A percentile compares a stretch with the other conserved stretches of the same genome.
Evolutionary conservation across 2,888 invertebrate genomes (phyloP).

Genomic region (Himalopsyche japonica): DNA sequence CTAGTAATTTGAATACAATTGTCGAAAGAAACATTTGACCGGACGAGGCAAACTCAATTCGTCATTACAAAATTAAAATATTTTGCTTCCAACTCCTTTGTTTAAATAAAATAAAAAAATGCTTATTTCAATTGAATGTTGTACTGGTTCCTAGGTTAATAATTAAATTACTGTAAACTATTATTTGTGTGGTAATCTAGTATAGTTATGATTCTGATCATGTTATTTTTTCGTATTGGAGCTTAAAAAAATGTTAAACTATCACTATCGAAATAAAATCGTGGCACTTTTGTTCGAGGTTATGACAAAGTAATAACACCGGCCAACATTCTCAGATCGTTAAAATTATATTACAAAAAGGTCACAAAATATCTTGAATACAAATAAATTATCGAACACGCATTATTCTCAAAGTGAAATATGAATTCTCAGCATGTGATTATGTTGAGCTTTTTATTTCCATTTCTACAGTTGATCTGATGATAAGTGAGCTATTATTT

Average conservation of each 20-base stretch:
- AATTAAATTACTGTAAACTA: no score
- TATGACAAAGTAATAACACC: background rate
- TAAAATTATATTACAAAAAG: background rate
- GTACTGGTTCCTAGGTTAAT: no score
- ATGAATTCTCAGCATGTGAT: background rate
- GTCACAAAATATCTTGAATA: background rate
- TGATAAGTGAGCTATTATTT: background rate
- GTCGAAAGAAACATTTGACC: no score
- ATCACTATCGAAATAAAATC: background rate
- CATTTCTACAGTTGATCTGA: background rate
- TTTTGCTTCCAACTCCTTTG: no score
- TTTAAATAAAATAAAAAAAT: no score
- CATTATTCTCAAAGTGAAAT: background rate
- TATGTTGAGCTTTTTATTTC: background rate
- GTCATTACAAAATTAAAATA: no score
- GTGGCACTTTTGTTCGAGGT: background rate
- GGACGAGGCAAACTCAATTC: no score
- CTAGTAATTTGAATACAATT: no score
- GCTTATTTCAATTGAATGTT: no score
- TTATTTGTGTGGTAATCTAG: no score
- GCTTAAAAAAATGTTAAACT: background rate
- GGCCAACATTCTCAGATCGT: background rate
- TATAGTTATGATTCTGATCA: no score
- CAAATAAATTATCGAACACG: slow-evolving; percentile 1
- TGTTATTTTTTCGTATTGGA: no score